Base-by-base conservation (phyloP, 2,888 invertebrate species). In the Hoplodrina ambigua region DNA sequence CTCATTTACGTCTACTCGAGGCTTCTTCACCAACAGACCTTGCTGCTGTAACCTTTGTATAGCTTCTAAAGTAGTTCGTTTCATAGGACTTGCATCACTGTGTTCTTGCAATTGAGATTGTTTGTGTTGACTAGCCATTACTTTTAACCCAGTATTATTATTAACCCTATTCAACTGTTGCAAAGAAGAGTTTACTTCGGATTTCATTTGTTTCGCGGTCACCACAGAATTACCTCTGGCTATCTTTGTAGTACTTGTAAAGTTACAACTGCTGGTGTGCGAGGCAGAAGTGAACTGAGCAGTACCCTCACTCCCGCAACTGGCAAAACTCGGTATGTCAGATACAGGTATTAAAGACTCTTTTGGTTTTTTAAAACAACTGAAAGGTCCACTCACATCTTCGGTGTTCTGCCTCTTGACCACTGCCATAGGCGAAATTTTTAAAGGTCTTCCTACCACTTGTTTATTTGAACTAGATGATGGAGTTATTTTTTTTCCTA, bases 351-450 rank as follows among this genome's bases (percentile, higher is more conserved):
- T 89, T 6, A 93, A 83, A 10, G 93, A 91, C 76, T 95, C 94
- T 80, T 94, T 95, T 17, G 93, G 91, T 81, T 93, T 95, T 82
- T 95, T 96, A 76, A 95, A 94, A 85, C 93, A 93, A 85, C 92
- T 93, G 61, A 94, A 94, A 59, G 91, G 93, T 13, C 92, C 92
- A 10, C 85, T 69, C 5, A 79, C 41, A 52, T 92, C 89, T 69
- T 93, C 90, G 2, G 86, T 70, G 58, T 78, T 83, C 20, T 90
- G 78, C 52, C 93, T 90, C 85, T 94, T 94, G 52, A 90, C 79
- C 54, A 90, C 78, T 33, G 89, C 90, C 50, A 86, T 86, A 0
- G 94, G 92, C 4, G 93, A 90, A 76, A 94, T 89, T 87, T 93
- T 95, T 49, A 94, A 72, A 6, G 90, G 88, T 82, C 86, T 90